A percentile compares a stretch with the other conserved stretches of the same genome.
phyloP scores from a whole-genome alignment of 2,797 vertebrate species.

The Huso huso region DNA sequence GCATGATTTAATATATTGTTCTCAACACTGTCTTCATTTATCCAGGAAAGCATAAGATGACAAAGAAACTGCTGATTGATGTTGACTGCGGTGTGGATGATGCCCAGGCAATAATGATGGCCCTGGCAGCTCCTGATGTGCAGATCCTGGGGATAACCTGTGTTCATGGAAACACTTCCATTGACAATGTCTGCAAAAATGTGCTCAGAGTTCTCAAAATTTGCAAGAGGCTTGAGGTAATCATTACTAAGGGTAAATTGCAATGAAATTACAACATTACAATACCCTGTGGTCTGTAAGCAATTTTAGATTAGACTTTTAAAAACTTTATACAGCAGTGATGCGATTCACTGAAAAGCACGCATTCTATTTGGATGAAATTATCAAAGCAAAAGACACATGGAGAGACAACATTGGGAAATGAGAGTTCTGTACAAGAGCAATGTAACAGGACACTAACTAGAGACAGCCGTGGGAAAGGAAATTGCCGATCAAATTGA shows the following conservation, averaged over 20 bases:
- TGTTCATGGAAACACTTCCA: constrained; percentile 54
- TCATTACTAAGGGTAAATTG: neutral
- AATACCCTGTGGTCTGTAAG: too few species aligned
- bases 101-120: constrained; percentile 65
- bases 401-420: too few species aligned
- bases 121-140: constrained; percentile 45
- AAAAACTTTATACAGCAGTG: too few species aligned
- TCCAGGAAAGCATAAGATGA: constrained; percentile 35
- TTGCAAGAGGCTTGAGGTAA: constrained; percentile 51
- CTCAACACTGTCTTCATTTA: neutral
- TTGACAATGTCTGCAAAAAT: constrained; percentile 66
- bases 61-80: constrained; percentile 54
- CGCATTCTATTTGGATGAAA: too few species aligned
- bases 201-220: constrained; percentile 51
- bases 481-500: too few species aligned
- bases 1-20: too few species aligned
- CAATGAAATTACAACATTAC: neutral
- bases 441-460: too few species aligned
- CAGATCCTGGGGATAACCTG: constrained; percentile 61
- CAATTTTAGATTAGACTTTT: too few species aligned
- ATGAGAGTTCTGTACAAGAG: too few species aligned
- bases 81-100: constrained; percentile 61
- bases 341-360: too few species aligned
- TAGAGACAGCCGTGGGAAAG: too few species aligned
- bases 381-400: too few species aligned